Conservation (phyloP, 2,888 invertebrate genomes). For the Cryptus viduatorius region DNA sequence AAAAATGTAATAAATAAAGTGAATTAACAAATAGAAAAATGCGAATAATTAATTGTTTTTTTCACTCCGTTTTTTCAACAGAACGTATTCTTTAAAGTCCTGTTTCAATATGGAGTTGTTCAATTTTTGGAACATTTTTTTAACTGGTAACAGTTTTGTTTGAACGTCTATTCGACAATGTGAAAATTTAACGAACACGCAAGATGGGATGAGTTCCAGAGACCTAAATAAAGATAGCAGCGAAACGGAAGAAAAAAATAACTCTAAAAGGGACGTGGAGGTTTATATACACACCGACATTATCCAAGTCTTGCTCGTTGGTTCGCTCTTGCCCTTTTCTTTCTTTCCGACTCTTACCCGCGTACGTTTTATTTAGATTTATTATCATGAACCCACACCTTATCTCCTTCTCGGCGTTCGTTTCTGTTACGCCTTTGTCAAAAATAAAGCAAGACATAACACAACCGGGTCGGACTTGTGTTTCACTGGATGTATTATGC, state of each 20-base stretch:
- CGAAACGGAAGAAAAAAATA: not conserved
- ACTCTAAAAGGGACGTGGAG: not conserved
- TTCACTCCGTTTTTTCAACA: no score
- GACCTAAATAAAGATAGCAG: not conserved
- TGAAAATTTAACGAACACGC: no score
- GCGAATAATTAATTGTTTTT: no score
- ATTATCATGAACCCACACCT: slow-evolving; percentile 10
- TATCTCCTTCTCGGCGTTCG: slow-evolving; percentile 8
- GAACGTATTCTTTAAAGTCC: no score
- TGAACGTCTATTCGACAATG: no score
- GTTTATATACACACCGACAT: not conserved
- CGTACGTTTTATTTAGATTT: slow-evolving; percentile 45
- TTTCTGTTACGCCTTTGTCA: slow-evolving; percentile 14
- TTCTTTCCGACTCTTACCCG: not conserved
- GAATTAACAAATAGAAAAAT: no score
- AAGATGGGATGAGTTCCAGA: not conserved
- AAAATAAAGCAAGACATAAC: slow-evolving; percentile 3
- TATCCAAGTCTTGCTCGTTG: slow-evolving; percentile 3
- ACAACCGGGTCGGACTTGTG: not conserved
- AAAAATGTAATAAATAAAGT: no score
- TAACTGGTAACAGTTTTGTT: no score
- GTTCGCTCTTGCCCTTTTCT: slow-evolving; percentile 1
- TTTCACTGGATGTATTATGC: slow-evolving; percentile 29
- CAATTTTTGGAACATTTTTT: no score
- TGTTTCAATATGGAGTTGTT: no score